Conservation (phyloP, 2,888 invertebrate genomes). For the Lampropteryx suffumata region DNA sequence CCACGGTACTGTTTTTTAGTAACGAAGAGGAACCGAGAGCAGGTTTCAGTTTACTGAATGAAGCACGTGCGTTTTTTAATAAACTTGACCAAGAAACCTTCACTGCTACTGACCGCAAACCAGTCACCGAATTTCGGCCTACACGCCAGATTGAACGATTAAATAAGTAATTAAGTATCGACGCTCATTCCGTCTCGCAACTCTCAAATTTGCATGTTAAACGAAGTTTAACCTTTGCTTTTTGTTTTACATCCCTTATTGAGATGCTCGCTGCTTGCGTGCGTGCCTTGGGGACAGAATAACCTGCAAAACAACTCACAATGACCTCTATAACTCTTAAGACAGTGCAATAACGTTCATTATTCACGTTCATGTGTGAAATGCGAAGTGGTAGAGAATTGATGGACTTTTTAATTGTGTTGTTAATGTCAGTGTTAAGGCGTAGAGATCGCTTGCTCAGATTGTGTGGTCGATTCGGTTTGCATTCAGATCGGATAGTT, state of each 20-base stretch:
- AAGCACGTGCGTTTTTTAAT: background rate
- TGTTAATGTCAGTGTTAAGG: constrained; percentile 79
- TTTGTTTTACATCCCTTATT: constrained; percentile 77
- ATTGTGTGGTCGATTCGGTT: constrained; percentile 70
- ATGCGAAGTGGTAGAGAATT: constrained; percentile 41
- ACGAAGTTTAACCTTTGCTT: constrained; percentile 76
- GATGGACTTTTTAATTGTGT: constrained; percentile 80
- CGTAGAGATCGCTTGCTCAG: constrained; percentile 79
- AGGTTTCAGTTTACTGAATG: too few species aligned
- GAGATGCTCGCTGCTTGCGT: constrained; percentile 68
- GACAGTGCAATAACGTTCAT: constrained; percentile 39
- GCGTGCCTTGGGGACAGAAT: constrained; percentile 62
- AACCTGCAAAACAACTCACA: constrained; percentile 27
- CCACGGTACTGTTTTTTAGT: too few species aligned
- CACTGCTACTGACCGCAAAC: constrained; percentile 17
- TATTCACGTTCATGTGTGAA: constrained; percentile 23
- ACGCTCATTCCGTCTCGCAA: constrained; percentile 79
- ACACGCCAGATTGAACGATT: constrained; percentile 79
- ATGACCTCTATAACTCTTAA: constrained; percentile 34
- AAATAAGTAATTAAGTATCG: constrained; percentile 82
- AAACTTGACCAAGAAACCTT: constrained; percentile 18
- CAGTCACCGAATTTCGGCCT: constrained; percentile 46
- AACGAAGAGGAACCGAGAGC: too few species aligned
- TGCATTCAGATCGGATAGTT: constrained; percentile 51
- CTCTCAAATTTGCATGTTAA: constrained; percentile 83